phyloP scores from a whole-genome alignment of 1,140 invertebrate species.

The Subanguina moxae region DNA sequence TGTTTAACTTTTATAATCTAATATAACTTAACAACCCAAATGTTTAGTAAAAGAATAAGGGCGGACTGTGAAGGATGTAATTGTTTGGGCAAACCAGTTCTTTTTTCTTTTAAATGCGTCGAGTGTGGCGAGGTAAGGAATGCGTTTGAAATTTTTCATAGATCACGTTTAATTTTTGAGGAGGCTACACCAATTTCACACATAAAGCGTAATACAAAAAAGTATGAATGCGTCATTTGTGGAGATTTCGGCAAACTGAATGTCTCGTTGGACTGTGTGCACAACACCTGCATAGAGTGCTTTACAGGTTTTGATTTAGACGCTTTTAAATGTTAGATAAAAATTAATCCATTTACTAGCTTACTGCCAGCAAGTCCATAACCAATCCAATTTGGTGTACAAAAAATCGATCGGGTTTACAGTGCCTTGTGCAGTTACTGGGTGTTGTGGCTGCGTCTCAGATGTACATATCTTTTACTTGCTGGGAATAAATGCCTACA shows the following conservation, averaged over 20 bases:
- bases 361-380: conserved; percentile 25
- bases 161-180: conserved; percentile 6
- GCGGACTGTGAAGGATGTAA: conserved; percentile 21
- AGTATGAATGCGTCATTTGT: conserved; percentile 33
- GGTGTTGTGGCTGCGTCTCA: conserved; percentile 9
- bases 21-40: not conserved
- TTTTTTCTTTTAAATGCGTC: conserved; percentile 25
- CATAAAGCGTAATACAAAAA: conserved; percentile 11
- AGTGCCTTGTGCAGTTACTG: conserved; percentile 11
- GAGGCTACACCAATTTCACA: conserved; percentile 6
- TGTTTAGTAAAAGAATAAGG: conserved; percentile 14
- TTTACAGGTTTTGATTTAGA: conserved; percentile 10
- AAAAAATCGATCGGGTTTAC: conserved; percentile 22
- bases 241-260: conserved; percentile 20
- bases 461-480: conserved; percentile 37
- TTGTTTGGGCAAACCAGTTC: not conserved
- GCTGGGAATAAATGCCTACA: conserved; percentile 19
- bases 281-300: conserved; percentile 25
- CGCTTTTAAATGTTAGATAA: too few relatives aligned
- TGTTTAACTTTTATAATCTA: not conserved
- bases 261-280: conserved; percentile 22
- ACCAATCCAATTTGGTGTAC: conserved; percentile 20
- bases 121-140: conserved; percentile 14
- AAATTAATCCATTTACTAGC: not conserved
- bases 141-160: not conserved